Conservation (phyloP, 2,888 invertebrate genomes). For the Drosophila acutilabella region DNA sequence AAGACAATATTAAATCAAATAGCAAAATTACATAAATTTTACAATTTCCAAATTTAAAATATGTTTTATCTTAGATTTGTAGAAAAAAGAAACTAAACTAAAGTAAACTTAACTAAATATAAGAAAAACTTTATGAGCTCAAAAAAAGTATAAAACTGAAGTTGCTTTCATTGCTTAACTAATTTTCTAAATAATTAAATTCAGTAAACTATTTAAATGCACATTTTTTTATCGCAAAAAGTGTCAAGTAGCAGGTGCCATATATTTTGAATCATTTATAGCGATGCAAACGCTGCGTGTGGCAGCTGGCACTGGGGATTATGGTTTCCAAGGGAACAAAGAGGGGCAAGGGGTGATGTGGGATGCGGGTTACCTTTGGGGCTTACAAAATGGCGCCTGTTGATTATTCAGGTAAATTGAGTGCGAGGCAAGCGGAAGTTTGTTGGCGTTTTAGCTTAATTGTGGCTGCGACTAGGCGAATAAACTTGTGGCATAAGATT, state of each 20-base stretch:
- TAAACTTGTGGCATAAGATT: conserved; percentile 38
- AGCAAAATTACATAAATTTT: too few species aligned
- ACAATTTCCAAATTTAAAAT: too few species aligned
- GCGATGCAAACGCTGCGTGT: conserved; percentile 5
- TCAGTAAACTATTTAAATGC: too few species aligned
- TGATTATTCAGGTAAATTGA: conserved; percentile 32
- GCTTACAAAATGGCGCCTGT: conserved; percentile 16
- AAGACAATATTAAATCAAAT: too few species aligned
- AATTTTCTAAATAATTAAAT: background rate
- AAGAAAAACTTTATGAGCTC: too few species aligned
- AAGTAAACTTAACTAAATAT: too few species aligned
- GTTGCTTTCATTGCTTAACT: background rate
- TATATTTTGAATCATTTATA: background rate
- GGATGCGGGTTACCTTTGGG: background rate
- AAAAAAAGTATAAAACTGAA: too few species aligned
- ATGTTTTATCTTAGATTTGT: too few species aligned
- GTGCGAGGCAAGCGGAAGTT: conserved; percentile 23
- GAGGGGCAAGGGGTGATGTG: background rate
- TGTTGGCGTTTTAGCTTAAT: conserved; percentile 23
- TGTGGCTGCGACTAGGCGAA: conserved; percentile 38
- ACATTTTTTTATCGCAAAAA: background rate
- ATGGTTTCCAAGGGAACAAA: background rate
- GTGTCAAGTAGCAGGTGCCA: background rate
- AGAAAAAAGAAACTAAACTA: too few species aligned
- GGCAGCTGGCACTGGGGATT: conserved; percentile 15